Base-by-base conservation (phyloP, 2,113 vertebrate species). In the Coptodon rendalli region DNA sequence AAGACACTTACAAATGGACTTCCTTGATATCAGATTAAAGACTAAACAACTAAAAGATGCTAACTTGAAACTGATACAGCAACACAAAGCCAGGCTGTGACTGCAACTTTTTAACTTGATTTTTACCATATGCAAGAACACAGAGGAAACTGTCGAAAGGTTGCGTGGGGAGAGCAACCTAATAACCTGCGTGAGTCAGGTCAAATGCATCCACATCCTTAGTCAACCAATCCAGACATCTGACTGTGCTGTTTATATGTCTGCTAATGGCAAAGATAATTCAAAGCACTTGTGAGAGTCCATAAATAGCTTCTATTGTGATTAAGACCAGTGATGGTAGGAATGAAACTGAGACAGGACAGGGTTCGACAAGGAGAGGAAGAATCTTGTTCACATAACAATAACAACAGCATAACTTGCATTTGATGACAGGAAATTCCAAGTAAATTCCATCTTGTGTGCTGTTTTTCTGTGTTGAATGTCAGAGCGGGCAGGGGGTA, bases 381-480 rank as follows among this genome's bases (percentile, higher is more conserved):
- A 86, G 57, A 83, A 84, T 71, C 40, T 61, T 61, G 66, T 90
- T 87, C 66, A 80, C 83, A 92, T 80, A 90, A 88, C 27, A 78
- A 78, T 48, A 76, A 76, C 82, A 87, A 84, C 66, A 82, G 81
- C 66, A 91, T 52, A 59, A 89, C 52, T 66, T 90, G 71, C 83
- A 89, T 92, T 80, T 92, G 79, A 92, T 92, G 81, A 86, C 89
- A 95, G 86, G 87, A 95, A 96, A 94, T 93, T 89, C 91, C 91
- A 89, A 87, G 85, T 71, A 82, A 92, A 90, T 87, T 90, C 83
- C 82, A 81, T 78, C 56, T 85, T 16, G 50, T 84, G 59, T 63
- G 66, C 68, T 63, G 31, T 45, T 80, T 50, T 76, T 83, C 66
- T 89, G 53, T 81, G 85, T 29, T 78, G 80, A 53, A 85, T 86